A percentile compares a stretch with the other conserved stretches of the same genome.
phyloP scores from a whole-genome alignment of 2,113 vertebrate genomes.

The Peromyscus polionotus region DNA sequence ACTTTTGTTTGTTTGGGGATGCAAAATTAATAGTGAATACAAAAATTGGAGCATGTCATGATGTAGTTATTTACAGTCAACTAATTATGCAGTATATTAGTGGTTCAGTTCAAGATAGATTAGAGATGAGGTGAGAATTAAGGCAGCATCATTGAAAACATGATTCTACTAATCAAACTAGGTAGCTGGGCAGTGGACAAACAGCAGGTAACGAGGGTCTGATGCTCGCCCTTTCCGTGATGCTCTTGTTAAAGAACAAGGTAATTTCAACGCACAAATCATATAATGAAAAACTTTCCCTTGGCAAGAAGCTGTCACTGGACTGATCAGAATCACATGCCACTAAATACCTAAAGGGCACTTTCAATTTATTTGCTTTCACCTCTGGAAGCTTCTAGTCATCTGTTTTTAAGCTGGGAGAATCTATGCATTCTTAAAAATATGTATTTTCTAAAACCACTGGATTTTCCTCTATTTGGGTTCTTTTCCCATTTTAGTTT shows the following conservation, averaged over 20 bases:
- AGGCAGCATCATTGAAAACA: constrained; percentile 60
- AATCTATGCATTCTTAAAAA: background rate
- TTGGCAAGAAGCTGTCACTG: background rate
- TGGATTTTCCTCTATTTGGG: background rate
- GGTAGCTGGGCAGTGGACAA: constrained; percentile 12
- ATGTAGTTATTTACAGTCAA: constrained; percentile 14
- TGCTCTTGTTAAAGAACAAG: constrained; percentile 56
- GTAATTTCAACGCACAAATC: background rate
- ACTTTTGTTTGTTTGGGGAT: background rate
- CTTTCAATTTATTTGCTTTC: constrained; percentile 8
- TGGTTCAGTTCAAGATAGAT: background rate
- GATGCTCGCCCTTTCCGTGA: constrained; percentile 33
- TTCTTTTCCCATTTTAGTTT: background rate
- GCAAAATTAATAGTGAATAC: background rate
- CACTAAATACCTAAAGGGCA: background rate
- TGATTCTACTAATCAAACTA: constrained; percentile 49
- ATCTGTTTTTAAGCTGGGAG: constrained; percentile 10
- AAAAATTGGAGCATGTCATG: background rate
- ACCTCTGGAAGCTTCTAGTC: background rate
- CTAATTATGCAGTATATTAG: background rate
- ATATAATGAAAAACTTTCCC: constrained; percentile 5
- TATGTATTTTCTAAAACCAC: background rate
- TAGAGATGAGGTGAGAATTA: constrained; percentile 34
- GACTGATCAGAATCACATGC: background rate
- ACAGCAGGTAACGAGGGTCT: constrained; percentile 49